Evolutionary conservation across 2,888 invertebrate genomes (phyloP).

Genomic region (Eremobia ochroleuca): DNA sequence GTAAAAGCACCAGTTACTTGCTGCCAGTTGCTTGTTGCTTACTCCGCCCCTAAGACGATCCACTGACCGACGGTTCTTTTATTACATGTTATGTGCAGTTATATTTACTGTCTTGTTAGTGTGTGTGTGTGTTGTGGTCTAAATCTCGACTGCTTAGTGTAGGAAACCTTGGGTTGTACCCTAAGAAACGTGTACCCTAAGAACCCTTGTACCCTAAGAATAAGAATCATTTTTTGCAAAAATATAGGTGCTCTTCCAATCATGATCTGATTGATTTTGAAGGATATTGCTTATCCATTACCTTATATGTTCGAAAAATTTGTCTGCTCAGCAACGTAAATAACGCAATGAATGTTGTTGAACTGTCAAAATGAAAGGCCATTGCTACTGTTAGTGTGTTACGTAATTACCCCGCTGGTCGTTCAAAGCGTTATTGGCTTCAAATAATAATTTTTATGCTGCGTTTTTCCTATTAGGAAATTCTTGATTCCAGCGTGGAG

Average conservation of each 20-base stretch:
- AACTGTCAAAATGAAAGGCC: background rate
- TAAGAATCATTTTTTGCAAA: background rate
- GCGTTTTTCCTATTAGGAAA: background rate
- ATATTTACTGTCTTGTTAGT: background rate
- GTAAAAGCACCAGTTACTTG: slow-evolving; percentile 20
- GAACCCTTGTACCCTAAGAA: background rate
- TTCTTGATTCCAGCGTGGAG: background rate
- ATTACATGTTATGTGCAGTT: background rate
- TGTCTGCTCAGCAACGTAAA: no score
- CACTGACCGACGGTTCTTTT: slow-evolving; percentile 3
- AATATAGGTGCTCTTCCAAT: background rate
- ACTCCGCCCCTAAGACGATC: no score
- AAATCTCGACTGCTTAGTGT: background rate
- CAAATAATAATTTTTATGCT: no score
- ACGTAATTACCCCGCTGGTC: background rate
- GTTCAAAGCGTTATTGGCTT: no score
- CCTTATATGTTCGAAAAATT: no score
- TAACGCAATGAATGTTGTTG: background rate
- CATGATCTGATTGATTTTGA: background rate
- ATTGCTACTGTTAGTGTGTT: background rate
- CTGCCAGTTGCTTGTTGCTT: no score
- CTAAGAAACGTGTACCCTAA: no score
- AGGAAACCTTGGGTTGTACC: background rate
- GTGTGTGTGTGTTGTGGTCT: background rate
- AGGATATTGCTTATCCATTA: background rate